Base-by-base conservation (phyloP, 1,140 invertebrate genomes). In the Ips nitidus region DNA sequence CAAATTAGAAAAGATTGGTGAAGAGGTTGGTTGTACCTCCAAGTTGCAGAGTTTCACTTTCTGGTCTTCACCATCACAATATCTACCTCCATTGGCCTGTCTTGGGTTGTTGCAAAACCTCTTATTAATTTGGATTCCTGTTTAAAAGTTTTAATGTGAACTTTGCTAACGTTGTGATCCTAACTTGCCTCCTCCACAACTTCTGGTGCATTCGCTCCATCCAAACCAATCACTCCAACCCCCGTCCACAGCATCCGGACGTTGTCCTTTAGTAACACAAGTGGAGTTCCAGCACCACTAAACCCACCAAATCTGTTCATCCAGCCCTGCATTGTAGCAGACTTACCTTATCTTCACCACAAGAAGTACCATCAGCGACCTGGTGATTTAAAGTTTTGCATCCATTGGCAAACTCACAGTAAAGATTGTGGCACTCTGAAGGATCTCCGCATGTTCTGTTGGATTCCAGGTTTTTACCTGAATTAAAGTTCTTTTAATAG, bases 271-370 rank as follows among this genome's bases (percentile, higher is more conserved):
- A 2, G 59, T 4, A 2, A 61, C 59, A 8, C 59, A 61, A 50
- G 47, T 47, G 7, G 43, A 50, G n/a, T 61, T 61, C 59, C 59
- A 61, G 39, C 59, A 61, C 59, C 59, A 61, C 43, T 61, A 47
- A 59, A 59, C n/a, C 3, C 5, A 57, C 7, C 39, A 8, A 57
- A 6, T 3, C 3, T 57, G 22, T 57, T 53, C 52, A 53, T 53
- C 4, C 4, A 36, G 4, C 6, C 22, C 36, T 53, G 52, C 52
- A 53, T 8, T 4, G 6, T 22, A 37, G 38, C n/a, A 59, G 36
- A 6, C 40, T 42, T 43, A 59, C 57, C 41, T 42, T 59, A 39
- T 61, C 45, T 39, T 61, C 59, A 4, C 42, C 59, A 8, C 59
- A 61, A 38, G 59, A n/a, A 37, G 43, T 61, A 38, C 59, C 59